Conservation (phyloP, 2,888 invertebrate genomes). For the Hypercompe scribonia region DNA sequence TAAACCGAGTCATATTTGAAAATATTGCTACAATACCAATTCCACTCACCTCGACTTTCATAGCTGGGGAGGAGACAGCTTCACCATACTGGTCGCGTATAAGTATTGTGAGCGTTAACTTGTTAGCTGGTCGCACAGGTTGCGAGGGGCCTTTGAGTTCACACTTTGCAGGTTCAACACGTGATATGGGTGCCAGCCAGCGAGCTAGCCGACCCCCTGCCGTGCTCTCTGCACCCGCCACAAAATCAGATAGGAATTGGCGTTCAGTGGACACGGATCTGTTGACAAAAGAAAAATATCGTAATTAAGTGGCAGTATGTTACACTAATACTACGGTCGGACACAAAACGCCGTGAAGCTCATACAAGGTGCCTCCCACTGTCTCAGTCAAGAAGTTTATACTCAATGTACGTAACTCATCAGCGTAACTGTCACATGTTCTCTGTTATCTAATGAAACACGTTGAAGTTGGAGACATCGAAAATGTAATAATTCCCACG, state of each 20-base stretch:
- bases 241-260: constrained; percentile 96
- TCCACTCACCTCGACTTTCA: constrained; percentile 89
- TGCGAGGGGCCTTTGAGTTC: constrained; percentile 92
- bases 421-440: no score
- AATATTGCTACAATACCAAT: background rate
- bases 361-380: background rate
- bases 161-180: constrained; percentile 95
- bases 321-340: background rate
- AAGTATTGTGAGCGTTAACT: constrained; percentile 88
- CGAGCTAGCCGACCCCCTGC: constrained; percentile 97
- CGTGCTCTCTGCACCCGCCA: constrained; percentile 92
- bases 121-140: constrained; percentile 88
- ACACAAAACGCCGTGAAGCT: background rate
- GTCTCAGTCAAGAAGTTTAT: no score
- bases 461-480: no score
- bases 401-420: no score
- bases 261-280: constrained; percentile 96
- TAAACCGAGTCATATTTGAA: no score
- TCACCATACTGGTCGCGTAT: constrained; percentile 97
- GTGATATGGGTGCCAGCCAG: constrained; percentile 97
- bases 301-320: background rate
- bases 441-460: no score
- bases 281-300: constrained; percentile 57
- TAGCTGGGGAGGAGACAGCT: constrained; percentile 92
- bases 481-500: no score